Conservation (phyloP, 1,140 invertebrate species). For the Acromyrmex echinatior region DNA sequence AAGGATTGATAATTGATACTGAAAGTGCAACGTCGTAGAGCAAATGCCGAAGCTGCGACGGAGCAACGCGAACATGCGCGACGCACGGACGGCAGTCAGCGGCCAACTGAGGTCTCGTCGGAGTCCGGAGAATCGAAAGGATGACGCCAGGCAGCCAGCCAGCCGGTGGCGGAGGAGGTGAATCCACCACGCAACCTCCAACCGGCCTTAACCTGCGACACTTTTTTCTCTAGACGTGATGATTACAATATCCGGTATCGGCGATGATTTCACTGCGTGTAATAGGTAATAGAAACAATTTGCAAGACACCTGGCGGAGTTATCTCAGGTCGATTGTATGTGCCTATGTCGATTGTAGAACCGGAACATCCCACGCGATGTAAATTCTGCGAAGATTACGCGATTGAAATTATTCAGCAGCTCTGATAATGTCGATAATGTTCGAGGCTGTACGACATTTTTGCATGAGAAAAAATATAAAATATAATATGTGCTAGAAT, state of each 20-base stretch:
- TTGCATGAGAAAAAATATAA: too few species aligned
- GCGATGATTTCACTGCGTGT: neutral
- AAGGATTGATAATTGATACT: neutral
- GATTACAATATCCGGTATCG: neutral
- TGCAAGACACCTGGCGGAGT: slow-evolving; percentile 31
- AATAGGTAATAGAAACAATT: slow-evolving; percentile 30
- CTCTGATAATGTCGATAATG: neutral
- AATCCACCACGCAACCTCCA: slow-evolving; percentile 72
- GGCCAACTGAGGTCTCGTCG: slow-evolving; percentile 82
- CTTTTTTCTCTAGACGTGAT: neutral
- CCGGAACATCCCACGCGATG: neutral
- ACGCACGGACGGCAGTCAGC: slow-evolving; percentile 81
- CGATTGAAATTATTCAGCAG: slow-evolving; percentile 43
- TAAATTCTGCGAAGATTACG: slow-evolving; percentile 16
- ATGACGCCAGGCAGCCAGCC: slow-evolving; percentile 55
- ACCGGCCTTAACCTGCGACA: slow-evolving; percentile 48
- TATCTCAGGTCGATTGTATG: slow-evolving; percentile 43
- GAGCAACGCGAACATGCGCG: slow-evolving; percentile 59
- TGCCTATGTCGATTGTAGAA: neutral
- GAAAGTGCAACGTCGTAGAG: neutral
- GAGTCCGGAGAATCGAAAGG: slow-evolving; percentile 64
- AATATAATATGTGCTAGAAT: too few species aligned
- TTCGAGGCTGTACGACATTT: neutral
- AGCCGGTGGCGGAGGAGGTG: slow-evolving; percentile 65
- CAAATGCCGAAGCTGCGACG: neutral